Base-by-base conservation (phyloP, 2,113 vertebrate species). In the Motacilla tschutschensis region DNA sequence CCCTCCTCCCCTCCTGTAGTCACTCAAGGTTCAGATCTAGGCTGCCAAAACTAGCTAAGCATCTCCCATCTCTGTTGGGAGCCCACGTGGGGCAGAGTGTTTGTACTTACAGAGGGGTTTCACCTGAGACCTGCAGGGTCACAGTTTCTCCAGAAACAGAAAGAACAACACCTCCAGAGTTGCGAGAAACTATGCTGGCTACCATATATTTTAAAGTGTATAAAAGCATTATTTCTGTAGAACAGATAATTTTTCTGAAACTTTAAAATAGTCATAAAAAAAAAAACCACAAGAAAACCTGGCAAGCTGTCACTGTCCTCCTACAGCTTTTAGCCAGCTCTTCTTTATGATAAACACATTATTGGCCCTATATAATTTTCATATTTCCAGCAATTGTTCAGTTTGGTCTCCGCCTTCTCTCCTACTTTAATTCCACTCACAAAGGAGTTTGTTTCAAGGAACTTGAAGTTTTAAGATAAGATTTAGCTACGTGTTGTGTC, bases 251-350 rank as follows among this genome's bases (percentile, higher is more conserved):
- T 92, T 92, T 46, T 46, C 55, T 81, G 71, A 79, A 87, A 70
- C 44, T 75, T 86, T 83, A 84, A 85, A 88, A 63, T 40, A 75
- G 63, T 40, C 17, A 89, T 65, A 5, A 74, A 89, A 94, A 79
- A 79, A 33, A 22, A 57, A 54, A 54, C 7, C 0, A 6, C 40
- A 79, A 85, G 76, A 93, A 79, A 95, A 88, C 70, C 40, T 83
- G 84, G 65, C 79, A 90, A 88, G 89, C 87, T 90, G 73, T 88
- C 90, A 91, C 65, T 57, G 24, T 92, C 86, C 86, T 88, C 88
- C 92, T 64, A 93, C 92, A 88, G 73, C 82, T 92, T 88, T 88
- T 82, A 94, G 81, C 78, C 88, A 93, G 67, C 75, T 86, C 86
- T 92, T 93, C 77, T 66, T 81, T 92, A 73, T 90, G 86, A 90